Conservation (phyloP, 2,113 vertebrate species). For the Porphyrio hochstetteri region DNA sequence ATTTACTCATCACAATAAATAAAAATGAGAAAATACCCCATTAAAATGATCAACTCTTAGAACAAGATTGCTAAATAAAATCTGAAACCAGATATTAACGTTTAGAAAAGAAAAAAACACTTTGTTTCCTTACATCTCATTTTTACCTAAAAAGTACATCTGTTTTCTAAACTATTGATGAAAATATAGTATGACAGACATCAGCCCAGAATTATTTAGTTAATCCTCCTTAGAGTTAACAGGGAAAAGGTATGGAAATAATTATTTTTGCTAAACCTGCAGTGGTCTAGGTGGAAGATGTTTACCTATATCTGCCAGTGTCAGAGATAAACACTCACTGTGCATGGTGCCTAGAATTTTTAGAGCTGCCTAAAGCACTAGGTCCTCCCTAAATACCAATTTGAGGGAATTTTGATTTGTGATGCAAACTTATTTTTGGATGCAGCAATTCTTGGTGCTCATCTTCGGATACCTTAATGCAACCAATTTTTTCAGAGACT, state of each 20-base stretch:
- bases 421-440: constrained; percentile 35
- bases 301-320: constrained; percentile 53
- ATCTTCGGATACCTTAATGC: constrained; percentile 53
- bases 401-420: constrained; percentile 22
- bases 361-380: constrained; percentile 30
- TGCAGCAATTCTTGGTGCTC: constrained; percentile 57
- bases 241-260: constrained; percentile 5
- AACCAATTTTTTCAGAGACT: constrained; percentile 31
- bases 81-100: constrained; percentile 17
- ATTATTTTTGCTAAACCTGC: constrained; percentile 54
- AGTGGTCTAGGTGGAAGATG: constrained; percentile 38
- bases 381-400: not conserved
- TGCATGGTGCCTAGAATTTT: constrained; percentile 52
- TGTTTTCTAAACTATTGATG: not conserved
- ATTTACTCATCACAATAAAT: constrained; percentile 63
- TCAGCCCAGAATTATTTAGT: not conserved
- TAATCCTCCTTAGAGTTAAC: constrained; percentile 8
- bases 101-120: not conserved
- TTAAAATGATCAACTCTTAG: constrained; percentile 2
- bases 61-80: constrained; percentile 15
- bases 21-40: constrained; percentile 45
- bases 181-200: not conserved
- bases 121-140: constrained; percentile 15
- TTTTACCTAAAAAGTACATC: constrained; percentile 4
- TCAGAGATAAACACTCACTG: constrained; percentile 25